A percentile compares a stretch with the other conserved stretches of the same genome.
Evolutionary conservation across 1,140 invertebrate species (phyloP).

Genomic region (Leptoteleia sp.): DNA sequence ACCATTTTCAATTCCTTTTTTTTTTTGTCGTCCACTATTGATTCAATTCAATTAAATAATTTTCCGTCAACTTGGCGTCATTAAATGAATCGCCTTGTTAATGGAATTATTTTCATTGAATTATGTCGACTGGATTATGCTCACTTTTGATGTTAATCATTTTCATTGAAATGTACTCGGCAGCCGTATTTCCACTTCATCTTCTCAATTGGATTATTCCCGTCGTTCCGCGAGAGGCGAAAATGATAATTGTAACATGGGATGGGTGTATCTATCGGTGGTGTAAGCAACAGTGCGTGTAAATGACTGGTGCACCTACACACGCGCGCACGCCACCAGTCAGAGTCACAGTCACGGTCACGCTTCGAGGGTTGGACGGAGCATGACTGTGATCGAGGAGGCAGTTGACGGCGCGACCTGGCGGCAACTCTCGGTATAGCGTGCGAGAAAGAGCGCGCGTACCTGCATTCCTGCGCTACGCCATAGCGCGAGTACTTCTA

Average conservation of each 20-base stretch:
- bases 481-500: slow-evolving; percentile 57
- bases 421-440: slow-evolving; percentile 31
- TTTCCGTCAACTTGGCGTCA: too few species aligned
- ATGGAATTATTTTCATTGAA: too few species aligned
- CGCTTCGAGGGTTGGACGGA: slow-evolving; percentile 74
- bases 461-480: slow-evolving; percentile 38
- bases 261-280: slow-evolving; percentile 15
- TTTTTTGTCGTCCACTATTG: too few species aligned
- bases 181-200: too few species aligned
- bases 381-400: slow-evolving; percentile 41
- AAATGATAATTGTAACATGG: slow-evolving; percentile 11
- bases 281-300: slow-evolving; percentile 18
- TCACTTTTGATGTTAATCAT: too few species aligned
- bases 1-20: too few species aligned
- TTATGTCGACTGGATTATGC: too few species aligned
- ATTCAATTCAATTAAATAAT: too few species aligned
- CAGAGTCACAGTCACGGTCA: slow-evolving; percentile 77
- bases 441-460: slow-evolving; percentile 37
- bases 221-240: slow-evolving; percentile 1
- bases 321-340: slow-evolving; percentile 24
- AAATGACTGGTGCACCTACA: slow-evolving; percentile 24
- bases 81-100: too few species aligned
- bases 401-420: slow-evolving; percentile 39
- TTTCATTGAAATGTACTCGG: neutral
- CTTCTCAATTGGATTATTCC: too few species aligned